Conservation (phyloP, 2,888 invertebrate genomes). For the Drosophila formosana region DNA sequence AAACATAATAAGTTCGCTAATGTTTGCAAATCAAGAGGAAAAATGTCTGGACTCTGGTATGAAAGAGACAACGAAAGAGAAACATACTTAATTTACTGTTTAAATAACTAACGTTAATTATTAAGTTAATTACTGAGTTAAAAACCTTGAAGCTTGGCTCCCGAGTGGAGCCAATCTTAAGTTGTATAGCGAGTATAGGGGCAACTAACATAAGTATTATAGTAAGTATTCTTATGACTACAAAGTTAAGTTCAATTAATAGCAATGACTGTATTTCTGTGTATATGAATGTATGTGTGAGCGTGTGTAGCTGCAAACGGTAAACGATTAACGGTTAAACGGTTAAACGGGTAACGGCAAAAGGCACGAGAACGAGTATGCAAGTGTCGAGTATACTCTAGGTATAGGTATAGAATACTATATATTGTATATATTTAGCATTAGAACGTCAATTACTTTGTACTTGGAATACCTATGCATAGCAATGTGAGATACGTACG, state of each 20-base stretch:
- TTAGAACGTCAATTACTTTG: slow-evolving; percentile 63
- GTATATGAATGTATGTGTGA: slow-evolving; percentile 21
- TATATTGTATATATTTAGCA: slow-evolving; percentile 29
- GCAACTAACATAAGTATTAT: slow-evolving; percentile 30
- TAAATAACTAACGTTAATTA: slow-evolving; percentile 30
- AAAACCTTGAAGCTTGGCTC: slow-evolving; percentile 17
- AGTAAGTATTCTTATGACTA: slow-evolving; percentile 38
- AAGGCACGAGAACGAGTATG: slow-evolving; percentile 29
- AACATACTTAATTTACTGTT: slow-evolving; percentile 14
- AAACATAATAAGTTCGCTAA: slow-evolving; percentile 23
- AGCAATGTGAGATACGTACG: slow-evolving; percentile 40
- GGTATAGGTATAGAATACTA: neutral
- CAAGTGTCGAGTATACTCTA: neutral
- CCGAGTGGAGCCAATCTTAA: slow-evolving; percentile 32
- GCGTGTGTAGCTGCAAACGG: slow-evolving; percentile 31
- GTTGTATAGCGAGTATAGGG: slow-evolving; percentile 21
- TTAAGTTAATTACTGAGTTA: slow-evolving; percentile 21
- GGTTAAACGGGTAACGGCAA: slow-evolving; percentile 48
- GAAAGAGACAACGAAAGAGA: slow-evolving; percentile 28
- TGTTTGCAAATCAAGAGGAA: slow-evolving; percentile 17
- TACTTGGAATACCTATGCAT: slow-evolving; percentile 62
- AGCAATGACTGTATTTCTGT: slow-evolving; percentile 2
- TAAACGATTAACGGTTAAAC: slow-evolving; percentile 11
- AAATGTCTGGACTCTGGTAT: slow-evolving; percentile 8
- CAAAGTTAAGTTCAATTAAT: slow-evolving; percentile 31